phyloP scores from a whole-genome alignment of 1,140 invertebrate species.

The Lamellibrachia luymesi region DNA sequence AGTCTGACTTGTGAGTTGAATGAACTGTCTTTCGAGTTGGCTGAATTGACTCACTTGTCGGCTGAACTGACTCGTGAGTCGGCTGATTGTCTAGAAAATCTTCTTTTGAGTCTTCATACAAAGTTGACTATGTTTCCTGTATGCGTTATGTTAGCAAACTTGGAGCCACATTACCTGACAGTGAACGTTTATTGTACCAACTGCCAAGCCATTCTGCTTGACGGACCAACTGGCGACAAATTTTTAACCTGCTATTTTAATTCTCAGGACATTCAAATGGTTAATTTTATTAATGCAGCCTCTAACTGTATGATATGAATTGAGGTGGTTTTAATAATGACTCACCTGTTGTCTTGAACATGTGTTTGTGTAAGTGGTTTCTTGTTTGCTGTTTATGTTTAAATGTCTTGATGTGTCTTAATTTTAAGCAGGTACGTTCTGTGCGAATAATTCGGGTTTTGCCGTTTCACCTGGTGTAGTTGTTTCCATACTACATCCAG shows the following conservation, averaged over 20 bases:
- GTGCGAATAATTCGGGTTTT: neutral
- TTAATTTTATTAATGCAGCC: neutral
- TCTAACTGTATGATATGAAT: neutral
- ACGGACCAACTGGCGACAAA: too few species aligned
- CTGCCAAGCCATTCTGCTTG: too few species aligned
- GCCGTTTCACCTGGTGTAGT: neutral
- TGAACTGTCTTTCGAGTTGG: too few species aligned
- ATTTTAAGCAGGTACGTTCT: neutral
- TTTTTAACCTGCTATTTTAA: neutral
- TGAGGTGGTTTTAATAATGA: neutral
- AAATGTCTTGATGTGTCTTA: neutral
- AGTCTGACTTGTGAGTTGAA: neutral
- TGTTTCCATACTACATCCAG: neutral
- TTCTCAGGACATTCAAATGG: neutral
- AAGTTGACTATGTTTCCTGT: neutral
- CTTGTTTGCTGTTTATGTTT: neutral
- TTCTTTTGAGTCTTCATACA: neutral
- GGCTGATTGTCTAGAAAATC: neutral
- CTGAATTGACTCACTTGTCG: neutral
- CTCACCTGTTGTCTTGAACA: neutral
- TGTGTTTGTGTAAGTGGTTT: neutral
- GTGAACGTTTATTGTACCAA: too few species aligned
- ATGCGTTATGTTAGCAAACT: too few species aligned
- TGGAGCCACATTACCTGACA: too few species aligned
- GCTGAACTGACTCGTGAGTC: neutral